Evolutionary conservation across 2,797 vertebrate genomes (phyloP), one percentile per base, ranked within the genome.

Genomic region (Lophius americanus): DNA sequence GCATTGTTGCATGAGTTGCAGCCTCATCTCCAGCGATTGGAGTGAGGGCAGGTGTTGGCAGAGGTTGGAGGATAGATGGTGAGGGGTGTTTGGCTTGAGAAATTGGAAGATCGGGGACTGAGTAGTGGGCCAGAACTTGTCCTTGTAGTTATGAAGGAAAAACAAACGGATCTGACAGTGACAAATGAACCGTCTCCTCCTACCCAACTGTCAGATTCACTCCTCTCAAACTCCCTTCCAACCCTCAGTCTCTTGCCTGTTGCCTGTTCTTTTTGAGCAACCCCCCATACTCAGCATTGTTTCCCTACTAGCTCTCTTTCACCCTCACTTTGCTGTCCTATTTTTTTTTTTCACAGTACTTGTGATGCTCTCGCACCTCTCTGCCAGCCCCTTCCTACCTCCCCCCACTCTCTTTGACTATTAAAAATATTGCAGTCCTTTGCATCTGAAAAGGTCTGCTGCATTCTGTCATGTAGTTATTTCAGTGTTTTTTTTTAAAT

Each of bases 121-220:
- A 76, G 76, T 87, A 73, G 73, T 75, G 81, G 84, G 88, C 86
- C 83, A 82, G 74, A 85, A 86, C 82, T 79, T 57, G 81, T 92
- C 84, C 89, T 91, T 87, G 85, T 89, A 85, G 91, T 93, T 93
- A 93, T 83, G 88, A 91, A 91, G 88, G 90, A 91, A 91, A 92
- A 90, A 84, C 88, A 88, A 92, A 91, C 89, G 87, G 90, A 92
- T 90, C 84, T 90, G 93, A 94, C 93, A 93, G 90, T 93, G 92
- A 94, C 91, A 92, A 92, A 94, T 92, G 90, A 92, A 92, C 83
- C 89, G 79, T 89, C 88, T 89, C 84, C 68, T 69, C 78, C 83
- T 63, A 78, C 78, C 85, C 90, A 90, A 90, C 92, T 86, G 88
- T 88, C 88, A 86, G 77, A 85, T 89, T 87, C 84, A 77, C 87